phyloP scores from a whole-genome alignment of 1,140 invertebrate species.

The Thrips palmi region DNA sequence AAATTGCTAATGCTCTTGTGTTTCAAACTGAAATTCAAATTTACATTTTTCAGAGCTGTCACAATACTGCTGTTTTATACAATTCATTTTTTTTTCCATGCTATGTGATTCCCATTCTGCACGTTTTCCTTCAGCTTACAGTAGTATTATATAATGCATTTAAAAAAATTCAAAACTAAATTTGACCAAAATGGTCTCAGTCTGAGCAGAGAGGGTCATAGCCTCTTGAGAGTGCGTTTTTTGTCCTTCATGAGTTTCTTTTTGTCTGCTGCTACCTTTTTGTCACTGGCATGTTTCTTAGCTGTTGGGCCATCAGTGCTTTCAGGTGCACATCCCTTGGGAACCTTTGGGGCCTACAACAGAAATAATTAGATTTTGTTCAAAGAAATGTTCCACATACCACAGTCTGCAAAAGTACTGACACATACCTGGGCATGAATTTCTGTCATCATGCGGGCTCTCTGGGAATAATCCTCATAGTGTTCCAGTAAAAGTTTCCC shows the following conservation, averaged over 20 bases:
- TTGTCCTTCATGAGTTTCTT: constrained; percentile 66
- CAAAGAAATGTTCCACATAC: background rate
- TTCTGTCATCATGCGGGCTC: constrained; percentile 88
- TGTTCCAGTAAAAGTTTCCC: constrained; percentile 78
- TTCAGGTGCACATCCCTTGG: constrained; percentile 24
- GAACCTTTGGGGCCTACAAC: constrained; percentile 25
- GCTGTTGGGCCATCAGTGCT: constrained; percentile 47
- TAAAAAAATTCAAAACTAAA: no score
- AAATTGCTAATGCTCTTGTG: no score
- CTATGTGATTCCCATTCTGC: no score
- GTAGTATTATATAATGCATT: no score
- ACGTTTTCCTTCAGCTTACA: no score
- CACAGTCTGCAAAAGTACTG: constrained; percentile 5
- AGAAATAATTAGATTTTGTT: constrained; percentile 8
- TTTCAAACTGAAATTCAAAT: no score
- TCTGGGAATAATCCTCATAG: constrained; percentile 76
- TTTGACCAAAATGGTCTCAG: no score
- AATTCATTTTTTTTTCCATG: no score
- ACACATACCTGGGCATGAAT: constrained; percentile 61
- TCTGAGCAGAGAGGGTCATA: no score
- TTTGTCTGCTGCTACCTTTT: constrained; percentile 57
- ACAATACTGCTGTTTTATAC: no score
- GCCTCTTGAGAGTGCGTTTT: constrained; percentile 69
- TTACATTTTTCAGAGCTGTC: no score
- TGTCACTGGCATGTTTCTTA: constrained; percentile 69